phyloP scores from a whole-genome alignment of 2,888 invertebrate species.

The Oxytorus armatus region DNA sequence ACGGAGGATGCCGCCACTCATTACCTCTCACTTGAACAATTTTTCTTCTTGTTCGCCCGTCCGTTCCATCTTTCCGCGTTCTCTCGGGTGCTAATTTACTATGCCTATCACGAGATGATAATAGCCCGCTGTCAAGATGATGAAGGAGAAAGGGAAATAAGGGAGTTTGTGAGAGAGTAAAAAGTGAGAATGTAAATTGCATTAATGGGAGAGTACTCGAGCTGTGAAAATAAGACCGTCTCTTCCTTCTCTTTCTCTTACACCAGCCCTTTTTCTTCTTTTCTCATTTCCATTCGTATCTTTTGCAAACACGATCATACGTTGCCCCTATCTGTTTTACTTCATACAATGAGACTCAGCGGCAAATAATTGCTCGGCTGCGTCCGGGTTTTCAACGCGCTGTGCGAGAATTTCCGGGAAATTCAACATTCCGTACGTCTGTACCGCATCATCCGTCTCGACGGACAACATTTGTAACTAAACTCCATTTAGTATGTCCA shows the following conservation, averaged over 20 bases:
- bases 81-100: conserved; percentile 53
- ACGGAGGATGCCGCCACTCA: conserved; percentile 11
- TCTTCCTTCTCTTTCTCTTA: conserved; percentile 6
- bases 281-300: conserved; percentile 11
- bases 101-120: conserved; percentile 70
- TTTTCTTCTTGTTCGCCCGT: conserved; percentile 39
- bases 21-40: conserved; percentile 28
- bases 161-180: conserved; percentile 3
- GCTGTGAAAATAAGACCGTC: conserved; percentile 48
- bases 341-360: conserved; percentile 27
- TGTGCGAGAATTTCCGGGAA: conserved; percentile 20
- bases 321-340: conserved; percentile 21
- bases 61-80: conserved; percentile 43
- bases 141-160: conserved; percentile 36
- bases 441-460: conserved; percentile 53
- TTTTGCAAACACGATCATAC: conserved; percentile 34
- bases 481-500: conserved; percentile 43
- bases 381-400: conserved; percentile 17
- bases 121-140: conserved; percentile 71
- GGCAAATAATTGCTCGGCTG: conserved; percentile 49
- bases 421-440: conserved; percentile 49
- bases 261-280: conserved; percentile 19
- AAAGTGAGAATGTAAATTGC: conserved; percentile 50
- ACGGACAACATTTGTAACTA: conserved; percentile 61
- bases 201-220: conserved; percentile 51